Evolutionary conservation across 2,113 vertebrate species (phyloP).

Genomic region (Pyxicephalus adspersus): DNA sequence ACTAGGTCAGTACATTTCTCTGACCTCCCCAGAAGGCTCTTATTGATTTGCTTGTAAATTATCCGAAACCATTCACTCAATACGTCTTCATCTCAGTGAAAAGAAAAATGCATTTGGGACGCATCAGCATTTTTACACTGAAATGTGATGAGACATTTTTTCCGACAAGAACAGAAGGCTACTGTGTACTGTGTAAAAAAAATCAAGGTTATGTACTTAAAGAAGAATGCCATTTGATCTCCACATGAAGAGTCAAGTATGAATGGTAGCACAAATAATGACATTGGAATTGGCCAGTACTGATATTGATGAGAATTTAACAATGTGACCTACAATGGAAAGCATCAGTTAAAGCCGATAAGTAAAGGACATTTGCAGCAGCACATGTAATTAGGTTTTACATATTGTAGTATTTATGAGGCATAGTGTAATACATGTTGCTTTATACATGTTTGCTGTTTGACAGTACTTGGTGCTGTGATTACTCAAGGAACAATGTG

Average conservation of each 20-base stretch:
- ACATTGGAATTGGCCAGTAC: background rate
- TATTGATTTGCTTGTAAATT: constrained; percentile 51
- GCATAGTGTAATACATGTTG: too few relatives aligned
- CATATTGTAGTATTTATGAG: too few relatives aligned
- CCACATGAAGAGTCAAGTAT: background rate
- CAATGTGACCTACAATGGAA: too few relatives aligned
- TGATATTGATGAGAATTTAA: background rate
- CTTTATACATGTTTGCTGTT: too few relatives aligned
- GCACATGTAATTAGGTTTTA: too few relatives aligned
- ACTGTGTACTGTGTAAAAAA: constrained; percentile 1
- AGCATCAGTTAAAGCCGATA: too few relatives aligned
- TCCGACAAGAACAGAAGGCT: background rate
- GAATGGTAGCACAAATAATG: background rate
- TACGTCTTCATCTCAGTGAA: constrained; percentile 26
- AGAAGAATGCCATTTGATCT: background rate
- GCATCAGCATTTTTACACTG: constrained; percentile 31
- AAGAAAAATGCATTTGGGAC: constrained; percentile 22
- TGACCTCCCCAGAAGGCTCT: constrained; percentile 32
- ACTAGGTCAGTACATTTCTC: constrained; percentile 23
- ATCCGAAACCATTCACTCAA: constrained; percentile 42
- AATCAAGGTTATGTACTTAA: background rate
- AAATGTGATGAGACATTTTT: constrained; percentile 4
- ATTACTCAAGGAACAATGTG: too few relatives aligned
- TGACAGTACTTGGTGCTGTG: too few relatives aligned
- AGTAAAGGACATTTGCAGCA: too few relatives aligned